Conservation (phyloP, 1,140 invertebrate genomes). For the Drosophila kohkoa region DNA sequence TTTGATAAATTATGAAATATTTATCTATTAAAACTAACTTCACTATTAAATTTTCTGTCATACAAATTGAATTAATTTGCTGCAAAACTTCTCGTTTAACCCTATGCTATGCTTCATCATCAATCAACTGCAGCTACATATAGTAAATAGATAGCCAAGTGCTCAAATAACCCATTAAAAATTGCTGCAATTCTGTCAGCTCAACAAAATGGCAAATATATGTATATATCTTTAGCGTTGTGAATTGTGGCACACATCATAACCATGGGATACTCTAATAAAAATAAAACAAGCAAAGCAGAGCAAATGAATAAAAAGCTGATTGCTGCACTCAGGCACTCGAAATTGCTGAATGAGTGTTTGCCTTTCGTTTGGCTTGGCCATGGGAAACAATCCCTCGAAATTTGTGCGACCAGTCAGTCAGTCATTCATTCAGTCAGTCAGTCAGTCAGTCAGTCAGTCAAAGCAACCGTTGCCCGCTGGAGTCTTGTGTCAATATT, state of each 20-base stretch:
- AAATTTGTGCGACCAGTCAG: slow-evolving; percentile 7
- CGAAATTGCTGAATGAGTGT: slow-evolving; percentile 31
- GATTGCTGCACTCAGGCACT: slow-evolving; percentile 36
- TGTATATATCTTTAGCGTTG: slow-evolving; percentile 4
- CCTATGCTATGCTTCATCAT: not conserved
- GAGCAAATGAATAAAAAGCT: slow-evolving; percentile 9
- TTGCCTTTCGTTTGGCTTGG: slow-evolving; percentile 35
- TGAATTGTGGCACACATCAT: slow-evolving; percentile 27
- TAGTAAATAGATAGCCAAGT: not conserved
- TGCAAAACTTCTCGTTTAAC: too few relatives aligned
- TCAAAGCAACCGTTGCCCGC: slow-evolving; percentile 25
- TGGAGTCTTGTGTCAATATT: slow-evolving; percentile 81
- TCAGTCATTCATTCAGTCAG: slow-evolving; percentile 3
- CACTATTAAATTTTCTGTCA: too few relatives aligned
- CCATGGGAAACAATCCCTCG: slow-evolving; percentile 22
- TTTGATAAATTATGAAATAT: too few relatives aligned
- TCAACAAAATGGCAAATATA: slow-evolving; percentile 27
- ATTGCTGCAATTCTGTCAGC: slow-evolving; percentile 3
- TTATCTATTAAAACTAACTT: too few relatives aligned
- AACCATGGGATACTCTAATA: slow-evolving; percentile 20
- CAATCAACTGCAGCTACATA: not conserved
- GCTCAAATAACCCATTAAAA: slow-evolving; percentile 33
- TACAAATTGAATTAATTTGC: too few relatives aligned
- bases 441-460: slow-evolving; percentile 17
- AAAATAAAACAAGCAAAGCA: slow-evolving; percentile 9